Evolutionary conservation across 2,113 vertebrate genomes (phyloP).

Genomic region (Macrotus californicus): DNA sequence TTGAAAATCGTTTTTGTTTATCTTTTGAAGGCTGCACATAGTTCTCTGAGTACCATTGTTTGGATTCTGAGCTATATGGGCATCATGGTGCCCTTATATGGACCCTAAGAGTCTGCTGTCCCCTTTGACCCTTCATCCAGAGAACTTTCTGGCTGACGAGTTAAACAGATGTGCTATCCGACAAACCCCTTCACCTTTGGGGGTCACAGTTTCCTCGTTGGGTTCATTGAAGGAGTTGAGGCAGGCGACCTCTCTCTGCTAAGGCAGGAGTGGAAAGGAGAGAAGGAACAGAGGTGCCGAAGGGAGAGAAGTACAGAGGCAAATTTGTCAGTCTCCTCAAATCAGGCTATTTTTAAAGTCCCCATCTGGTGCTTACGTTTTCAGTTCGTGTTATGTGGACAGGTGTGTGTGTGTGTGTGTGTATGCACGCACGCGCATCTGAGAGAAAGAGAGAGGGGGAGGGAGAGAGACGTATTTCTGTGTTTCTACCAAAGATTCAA

Average conservation of each 20-base stretch:
- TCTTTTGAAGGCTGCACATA: not conserved
- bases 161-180: not conserved
- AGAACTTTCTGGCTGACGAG: not conserved
- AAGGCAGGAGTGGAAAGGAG: not conserved
- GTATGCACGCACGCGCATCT: too few species aligned
- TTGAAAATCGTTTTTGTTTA: not conserved
- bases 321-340: not conserved
- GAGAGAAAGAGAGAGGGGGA: fast-evolving
- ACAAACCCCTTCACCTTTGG: not conserved
- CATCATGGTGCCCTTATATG: not conserved
- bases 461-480: not conserved
- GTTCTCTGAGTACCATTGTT: not conserved
- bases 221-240: not conserved
- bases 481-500: not conserved
- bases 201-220: not conserved
- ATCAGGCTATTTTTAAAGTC: constrained; percentile 16
- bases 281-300: not conserved
- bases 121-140: not conserved
- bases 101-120: not conserved
- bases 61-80: not conserved
- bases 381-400: constrained; percentile 26
- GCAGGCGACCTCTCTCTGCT: not conserved
- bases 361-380: constrained; percentile 19
- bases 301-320: not conserved
- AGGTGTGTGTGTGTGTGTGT: not conserved